Base-by-base conservation (phyloP, 53 echinoderm and acorn worm genomes). In the Patiria pectinifera region DNA sequence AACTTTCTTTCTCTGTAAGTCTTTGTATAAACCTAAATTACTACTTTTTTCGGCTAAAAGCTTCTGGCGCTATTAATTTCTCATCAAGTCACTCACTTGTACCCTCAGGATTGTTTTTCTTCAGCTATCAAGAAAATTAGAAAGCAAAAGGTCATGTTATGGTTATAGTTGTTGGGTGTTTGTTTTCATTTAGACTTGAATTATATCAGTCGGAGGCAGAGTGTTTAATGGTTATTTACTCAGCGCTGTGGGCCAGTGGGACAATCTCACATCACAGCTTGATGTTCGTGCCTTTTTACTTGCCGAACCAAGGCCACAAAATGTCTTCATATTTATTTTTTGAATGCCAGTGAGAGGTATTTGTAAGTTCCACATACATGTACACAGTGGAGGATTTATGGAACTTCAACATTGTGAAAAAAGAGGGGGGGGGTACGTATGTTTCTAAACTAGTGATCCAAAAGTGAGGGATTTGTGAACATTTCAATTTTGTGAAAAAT, bases 151-250 rank as follows among this genome's bases (percentile, higher is more conserved):
- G 82, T 22, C 82, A 6, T 82, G 82, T 82, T 53, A 82, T 80
- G 15, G 10, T 82, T 53, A 11, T 49, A 10, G 44, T 13, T 78
- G 79, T 78, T 78, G 49, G 59, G 0, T 82, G 82, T 82, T 82
- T 82, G 21, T 82, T 82, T 82, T 82, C 82, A 22, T 79, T 46
- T 45, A 14, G 80, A 79, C 80, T 48, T 46, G 80, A 79, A 79
- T 79, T 49, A 82, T 82, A 58, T 22, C 82, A 48, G 81, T 81
- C 45, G 15, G 35, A 44, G 45, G 44, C 49, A 19, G 82, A 59
- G 59, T 53, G 82, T 82, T 82, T 82, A 82, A 82, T 82, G 82
- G 82, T 82, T 82, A 58, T 82, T 82, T 82, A 82, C 59, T n/a
- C 80, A 80, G 46, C 53, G 53, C 53, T 1, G 53, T 53, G 53